Evolutionary conservation across 2,888 invertebrate species (phyloP), one percentile per base, ranked within the genome.

Genomic region (Proisotoma minuta): DNA sequence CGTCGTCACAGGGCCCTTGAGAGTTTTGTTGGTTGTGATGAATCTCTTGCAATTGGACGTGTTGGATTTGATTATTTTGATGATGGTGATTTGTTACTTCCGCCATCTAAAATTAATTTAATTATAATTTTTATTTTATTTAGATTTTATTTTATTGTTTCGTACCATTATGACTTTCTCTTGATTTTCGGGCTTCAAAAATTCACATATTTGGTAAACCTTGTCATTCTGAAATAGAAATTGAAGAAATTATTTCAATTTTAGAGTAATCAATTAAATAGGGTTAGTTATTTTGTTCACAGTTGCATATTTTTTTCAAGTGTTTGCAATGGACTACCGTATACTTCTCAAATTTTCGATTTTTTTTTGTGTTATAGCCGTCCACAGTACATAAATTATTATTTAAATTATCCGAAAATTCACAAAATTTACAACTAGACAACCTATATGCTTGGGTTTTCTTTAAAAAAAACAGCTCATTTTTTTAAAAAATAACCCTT

Each of bases 161-260:
- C 65, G 48, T 54, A 71, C 70, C 73, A 71, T 73, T 3, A 73
- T 71, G 12, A 73, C 69, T 62, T 71, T 73, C 43, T 73, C 73
- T 12, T 70, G 62, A 50, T 67, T 70, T 22, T 71, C 71, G 2
- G 71, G 68, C 40, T 71, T 71, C 5, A 70, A 54, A 60, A 69
- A 72, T 48, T 73, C 72, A 43, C 70, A 72, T n/a, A 73, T 65
- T 56, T 73, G 73, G 60, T 73, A 73, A 12, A 73, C 65, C 62
- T 73, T 73, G 61, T 73, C 72, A 62, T 72, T 70, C 72, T 72
- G 60, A 18, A 65, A 58, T 26, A 24, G 15, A 27, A 24, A 24
- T 22, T 22, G 18, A 47, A 18, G 47, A n/a, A 20, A 20, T 58
- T 39, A 57, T 26, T 40, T 23, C 22, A 26, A 50, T 23, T 39